These are phyloP conservation scores for Gastrophysa polygoni DNA, from an alignment of 2,888 invertebrate genomes.

Conservation along the genomic window DNA sequence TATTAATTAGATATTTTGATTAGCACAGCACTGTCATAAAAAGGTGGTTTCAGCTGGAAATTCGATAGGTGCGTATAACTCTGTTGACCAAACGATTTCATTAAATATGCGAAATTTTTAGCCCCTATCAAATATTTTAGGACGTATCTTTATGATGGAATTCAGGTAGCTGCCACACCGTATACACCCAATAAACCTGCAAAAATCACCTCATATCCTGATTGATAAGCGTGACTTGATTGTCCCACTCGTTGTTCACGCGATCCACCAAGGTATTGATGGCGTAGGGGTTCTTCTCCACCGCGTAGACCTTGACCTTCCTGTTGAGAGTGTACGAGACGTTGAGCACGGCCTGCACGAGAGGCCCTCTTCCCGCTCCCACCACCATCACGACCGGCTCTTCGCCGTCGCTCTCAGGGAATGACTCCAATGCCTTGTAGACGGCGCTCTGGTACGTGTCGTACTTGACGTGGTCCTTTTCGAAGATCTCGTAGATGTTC, in stretches of 20 bases:
- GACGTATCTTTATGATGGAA: too few species aligned
- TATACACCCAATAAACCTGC: too few species aligned
- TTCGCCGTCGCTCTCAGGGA: constrained; percentile 58
- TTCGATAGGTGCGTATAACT: too few species aligned
- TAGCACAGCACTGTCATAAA: too few species aligned
- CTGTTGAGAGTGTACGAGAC: constrained; percentile 68
- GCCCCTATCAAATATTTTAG: too few species aligned
- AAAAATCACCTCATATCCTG: constrained; percentile 81
- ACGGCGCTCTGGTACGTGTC: constrained; percentile 86
- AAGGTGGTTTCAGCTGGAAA: too few species aligned
- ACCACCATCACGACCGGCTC: constrained; percentile 64
- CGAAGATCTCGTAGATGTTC: constrained; percentile 95
- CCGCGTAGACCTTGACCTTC: constrained; percentile 85
- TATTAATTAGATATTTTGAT: too few species aligned
- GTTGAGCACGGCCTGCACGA: constrained; percentile 87
- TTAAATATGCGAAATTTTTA: too few species aligned
- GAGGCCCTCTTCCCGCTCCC: constrained; percentile 81
- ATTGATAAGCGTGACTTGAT: constrained; percentile 77
- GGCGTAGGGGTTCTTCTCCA: constrained; percentile 98
- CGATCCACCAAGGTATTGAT: constrained; percentile 81
- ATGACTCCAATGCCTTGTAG: constrained; percentile 72
- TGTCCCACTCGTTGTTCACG: constrained; percentile 78
- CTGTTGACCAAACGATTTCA: too few species aligned
- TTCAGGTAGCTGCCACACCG: too few species aligned
- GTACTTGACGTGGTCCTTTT: constrained; percentile 97